These are phyloP conservation scores for Carcina quercana DNA, from an alignment of 2,888 invertebrate species.

Conservation along the genomic window DNA sequence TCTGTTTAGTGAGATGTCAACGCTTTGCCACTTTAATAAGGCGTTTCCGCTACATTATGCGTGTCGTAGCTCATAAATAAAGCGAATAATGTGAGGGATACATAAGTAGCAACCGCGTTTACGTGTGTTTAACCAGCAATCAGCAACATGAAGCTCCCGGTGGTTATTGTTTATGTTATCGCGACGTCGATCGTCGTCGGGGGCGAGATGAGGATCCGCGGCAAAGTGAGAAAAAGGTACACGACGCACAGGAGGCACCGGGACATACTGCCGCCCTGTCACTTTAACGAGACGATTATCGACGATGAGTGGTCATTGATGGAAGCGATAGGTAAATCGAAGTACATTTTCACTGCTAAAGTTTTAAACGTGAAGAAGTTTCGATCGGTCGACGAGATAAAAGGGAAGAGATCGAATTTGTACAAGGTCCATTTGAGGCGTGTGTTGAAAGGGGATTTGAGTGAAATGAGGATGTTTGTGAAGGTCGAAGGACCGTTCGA, in stretches of 20 bases:
- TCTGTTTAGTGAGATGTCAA: slow-evolving; percentile 62
- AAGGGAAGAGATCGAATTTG: slow-evolving; percentile 52
- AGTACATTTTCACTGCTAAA: slow-evolving; percentile 70
- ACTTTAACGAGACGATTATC: slow-evolving; percentile 67
- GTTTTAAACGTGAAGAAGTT: slow-evolving; percentile 61
- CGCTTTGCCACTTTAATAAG: slow-evolving; percentile 53
- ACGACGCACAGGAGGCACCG: slow-evolving; percentile 53
- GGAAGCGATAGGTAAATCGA: slow-evolving; percentile 65
- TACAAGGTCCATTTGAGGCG: slow-evolving; percentile 62
- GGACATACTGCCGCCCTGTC: slow-evolving; percentile 57
- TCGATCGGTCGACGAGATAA: slow-evolving; percentile 36
- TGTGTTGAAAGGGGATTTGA: slow-evolving; percentile 59
- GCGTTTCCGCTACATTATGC: slow-evolving; percentile 46
- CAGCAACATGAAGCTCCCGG: slow-evolving; percentile 53
- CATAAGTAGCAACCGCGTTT: slow-evolving; percentile 50
- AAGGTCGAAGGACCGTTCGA: slow-evolving; percentile 44
- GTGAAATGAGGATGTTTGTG: slow-evolving; percentile 49
- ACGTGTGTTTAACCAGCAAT: slow-evolving; percentile 48
- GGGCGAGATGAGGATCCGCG: slow-evolving; percentile 61
- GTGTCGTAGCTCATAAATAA: slow-evolving; percentile 55
- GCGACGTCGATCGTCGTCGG: slow-evolving; percentile 52
- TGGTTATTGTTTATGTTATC: slow-evolving; percentile 63
- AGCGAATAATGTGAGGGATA: slow-evolving; percentile 66
- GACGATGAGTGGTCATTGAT: slow-evolving; percentile 68
- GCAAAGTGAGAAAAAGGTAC: slow-evolving; percentile 65